Conservation (phyloP, 2,797 vertebrate species). For the Paedocypris micromegethes region DNA sequence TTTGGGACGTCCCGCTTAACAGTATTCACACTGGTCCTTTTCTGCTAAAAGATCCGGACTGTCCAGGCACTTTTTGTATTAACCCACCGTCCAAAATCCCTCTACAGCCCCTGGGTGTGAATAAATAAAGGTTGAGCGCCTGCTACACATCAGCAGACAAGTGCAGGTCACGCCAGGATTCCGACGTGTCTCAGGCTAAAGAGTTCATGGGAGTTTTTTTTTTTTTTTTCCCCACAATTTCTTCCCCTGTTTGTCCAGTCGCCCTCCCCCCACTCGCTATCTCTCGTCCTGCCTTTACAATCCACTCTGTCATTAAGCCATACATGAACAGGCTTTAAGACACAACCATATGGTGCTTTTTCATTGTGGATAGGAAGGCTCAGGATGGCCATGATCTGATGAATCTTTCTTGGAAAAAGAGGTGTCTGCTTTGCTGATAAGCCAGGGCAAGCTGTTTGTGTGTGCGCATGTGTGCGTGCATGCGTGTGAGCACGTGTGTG, state of each 20-base stretch:
- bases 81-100: background rate
- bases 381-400: slow-evolving; percentile 65
- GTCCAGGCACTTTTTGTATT: too few relatives aligned
- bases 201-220: slow-evolving; percentile 61
- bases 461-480: slow-evolving; percentile 34
- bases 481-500: slow-evolving; percentile 16
- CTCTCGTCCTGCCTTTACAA: slow-evolving; percentile 41
- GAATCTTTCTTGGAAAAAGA: slow-evolving; percentile 61
- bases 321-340: slow-evolving; percentile 72
- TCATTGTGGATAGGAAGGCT: slow-evolving; percentile 59
- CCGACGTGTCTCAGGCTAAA: slow-evolving; percentile 57
- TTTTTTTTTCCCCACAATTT: slow-evolving; percentile 25
- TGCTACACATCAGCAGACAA: slow-evolving; percentile 39
- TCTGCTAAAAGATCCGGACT: too few relatives aligned
- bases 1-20: too few relatives aligned
- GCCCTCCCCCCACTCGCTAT: background rate
- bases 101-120: background rate
- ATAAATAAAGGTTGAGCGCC: slow-evolving; percentile 51
- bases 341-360: slow-evolving; percentile 69
- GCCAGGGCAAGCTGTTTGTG: slow-evolving; percentile 31
- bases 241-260: background rate
- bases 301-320: slow-evolving; percentile 72
- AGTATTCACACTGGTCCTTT: too few relatives aligned
- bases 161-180: too few relatives aligned
- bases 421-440: slow-evolving; percentile 55